Evolutionary conservation across 2,888 invertebrate species (phyloP), one percentile per base, ranked within the genome.

Genomic region (Boloria selene): DNA sequence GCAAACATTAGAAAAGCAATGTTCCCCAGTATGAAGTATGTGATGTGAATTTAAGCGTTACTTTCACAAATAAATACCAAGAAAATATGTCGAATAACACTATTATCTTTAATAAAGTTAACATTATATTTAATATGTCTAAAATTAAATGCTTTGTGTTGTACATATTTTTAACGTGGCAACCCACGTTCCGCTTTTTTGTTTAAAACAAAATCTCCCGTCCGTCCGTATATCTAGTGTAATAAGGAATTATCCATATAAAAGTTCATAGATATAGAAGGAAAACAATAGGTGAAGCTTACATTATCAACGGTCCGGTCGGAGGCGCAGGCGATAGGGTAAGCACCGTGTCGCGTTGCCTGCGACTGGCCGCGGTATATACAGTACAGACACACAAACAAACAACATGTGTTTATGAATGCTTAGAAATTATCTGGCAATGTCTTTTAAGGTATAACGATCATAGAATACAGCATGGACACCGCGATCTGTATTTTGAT

Each of bases 61-160:
- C 77, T 81, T 78, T 70, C 68, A 69, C 67, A 84, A 87, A 85
- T 87, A 88, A 88, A 87, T 87, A 88, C 79, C 80, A 77, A 79
- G 81, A 83, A 81, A 83, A 81, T 80, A 83, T 77, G 69, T 77
- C 72, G 69, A 79, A 77, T 79, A 80, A 82, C 82, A 83, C 79
- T 79, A 83, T 81, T 80, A 78, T 73, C 77, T 84, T 83, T 73
- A 80, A 85, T 87, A 83, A 85, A 84, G 85, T 87, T 88, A 87
- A 87, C 84, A 85, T 88, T 88, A 89, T 84, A 86, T 87, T 88
- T 85, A 82, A 88, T 89, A 90, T 86, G 84, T 87, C 90, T 92
- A 91, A 90, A 90, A 90, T 90, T 92, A 92, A 92, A 92, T 92
- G 92, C 92, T 89, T 90, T 82, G 78, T 88, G 86, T 92, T 92